Evolutionary conservation across 2,113 vertebrate species (phyloP).

Genomic region (Eurypyga helias): DNA sequence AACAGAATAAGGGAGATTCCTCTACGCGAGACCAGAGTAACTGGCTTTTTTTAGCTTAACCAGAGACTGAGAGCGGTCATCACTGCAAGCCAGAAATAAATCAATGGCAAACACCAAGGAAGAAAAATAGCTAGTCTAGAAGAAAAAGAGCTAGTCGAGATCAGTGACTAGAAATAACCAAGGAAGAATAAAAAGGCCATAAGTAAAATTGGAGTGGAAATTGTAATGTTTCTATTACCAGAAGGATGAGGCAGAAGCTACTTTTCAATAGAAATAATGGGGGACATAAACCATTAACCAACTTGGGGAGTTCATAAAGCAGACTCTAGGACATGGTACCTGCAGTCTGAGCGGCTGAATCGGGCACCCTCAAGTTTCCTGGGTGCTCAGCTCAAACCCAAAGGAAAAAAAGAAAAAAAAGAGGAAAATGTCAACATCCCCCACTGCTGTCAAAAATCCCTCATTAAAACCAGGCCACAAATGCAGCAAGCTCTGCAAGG

Average conservation of each 20-base stretch:
- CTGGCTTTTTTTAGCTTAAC: neutral
- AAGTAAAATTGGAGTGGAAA: neutral
- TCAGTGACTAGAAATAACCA: conserved; percentile 20
- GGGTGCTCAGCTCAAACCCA: neutral
- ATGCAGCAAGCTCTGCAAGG: neutral
- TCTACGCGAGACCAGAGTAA: neutral
- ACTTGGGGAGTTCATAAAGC: neutral
- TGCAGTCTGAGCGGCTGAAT: neutral
- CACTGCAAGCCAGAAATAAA: conserved; percentile 26
- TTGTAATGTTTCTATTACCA: neutral
- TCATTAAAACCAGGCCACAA: conserved; percentile 28
- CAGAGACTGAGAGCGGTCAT: conserved; percentile 15
- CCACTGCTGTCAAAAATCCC: conserved; percentile 2
- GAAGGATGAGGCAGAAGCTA: neutral
- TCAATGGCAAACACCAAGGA: neutral
- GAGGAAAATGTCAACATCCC: neutral
- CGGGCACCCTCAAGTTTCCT: neutral
- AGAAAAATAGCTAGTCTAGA: neutral
- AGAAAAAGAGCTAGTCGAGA: neutral
- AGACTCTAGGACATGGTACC: neutral
- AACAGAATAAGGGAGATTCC: neutral
- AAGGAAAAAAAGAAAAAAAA: neutral
- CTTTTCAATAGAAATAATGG: neutral
- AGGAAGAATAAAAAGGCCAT: neutral
- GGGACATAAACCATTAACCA: neutral